Conservation (phyloP, 2,797 vertebrate species). For the Cheirogaleus major region DNA sequence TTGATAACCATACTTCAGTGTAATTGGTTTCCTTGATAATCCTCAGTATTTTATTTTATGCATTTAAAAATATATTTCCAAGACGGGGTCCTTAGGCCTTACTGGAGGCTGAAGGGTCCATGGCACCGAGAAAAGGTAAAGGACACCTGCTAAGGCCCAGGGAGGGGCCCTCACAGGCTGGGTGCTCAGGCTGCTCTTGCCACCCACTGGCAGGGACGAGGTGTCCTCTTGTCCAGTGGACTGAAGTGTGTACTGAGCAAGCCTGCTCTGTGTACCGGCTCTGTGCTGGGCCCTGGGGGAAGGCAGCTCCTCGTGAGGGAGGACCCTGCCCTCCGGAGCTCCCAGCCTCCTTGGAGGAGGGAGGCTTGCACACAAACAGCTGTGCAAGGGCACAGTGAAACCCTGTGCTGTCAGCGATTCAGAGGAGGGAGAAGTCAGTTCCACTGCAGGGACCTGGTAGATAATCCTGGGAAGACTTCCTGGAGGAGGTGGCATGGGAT, state of each 20-base stretch:
- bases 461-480: not conserved
- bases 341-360: not conserved
- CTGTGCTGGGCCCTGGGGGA: not conserved
- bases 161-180: not conserved
- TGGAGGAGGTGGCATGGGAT: not conserved
- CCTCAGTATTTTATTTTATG: not conserved
- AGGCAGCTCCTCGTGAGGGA: not conserved
- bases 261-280: not conserved
- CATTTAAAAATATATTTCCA: not conserved
- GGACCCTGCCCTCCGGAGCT: not conserved
- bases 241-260: not conserved
- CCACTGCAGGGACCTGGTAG: not conserved
- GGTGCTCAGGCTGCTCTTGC: not conserved
- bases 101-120: not conserved
- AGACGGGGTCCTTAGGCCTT: not conserved
- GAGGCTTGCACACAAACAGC: not conserved
- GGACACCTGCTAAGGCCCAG: not conserved
- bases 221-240: not conserved
- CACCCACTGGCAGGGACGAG: not conserved
- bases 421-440: not conserved
- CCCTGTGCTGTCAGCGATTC: not conserved
- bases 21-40: conserved; percentile 34
- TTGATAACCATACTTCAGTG: not conserved
- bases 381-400: not conserved
- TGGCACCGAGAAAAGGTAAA: not conserved